These are phyloP conservation scores for Tipula confusa DNA, from an alignment of 2,888 invertebrate genomes.

Conservation along the genomic window DNA sequence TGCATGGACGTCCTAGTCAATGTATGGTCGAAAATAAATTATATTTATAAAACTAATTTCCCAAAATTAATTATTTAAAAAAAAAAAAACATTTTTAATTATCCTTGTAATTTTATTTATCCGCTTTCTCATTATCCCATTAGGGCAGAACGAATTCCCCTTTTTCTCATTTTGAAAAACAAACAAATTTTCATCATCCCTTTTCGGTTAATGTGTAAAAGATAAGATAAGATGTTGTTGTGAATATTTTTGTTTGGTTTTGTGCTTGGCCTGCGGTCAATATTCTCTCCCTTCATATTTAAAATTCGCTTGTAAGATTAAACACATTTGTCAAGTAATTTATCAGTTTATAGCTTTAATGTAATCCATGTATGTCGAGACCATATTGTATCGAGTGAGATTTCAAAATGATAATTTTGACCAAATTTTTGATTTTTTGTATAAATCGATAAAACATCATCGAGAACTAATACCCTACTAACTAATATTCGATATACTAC, in stretches of 20 bases:
- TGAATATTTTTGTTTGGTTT: background rate
- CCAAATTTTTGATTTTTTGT: background rate
- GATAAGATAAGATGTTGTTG: background rate
- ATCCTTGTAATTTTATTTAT: background rate
- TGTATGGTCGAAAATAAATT: background rate
- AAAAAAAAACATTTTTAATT: background rate
- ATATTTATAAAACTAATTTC: background rate
- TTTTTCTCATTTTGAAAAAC: background rate
- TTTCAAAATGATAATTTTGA: background rate
- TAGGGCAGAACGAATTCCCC: background rate
- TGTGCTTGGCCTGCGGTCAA: background rate
- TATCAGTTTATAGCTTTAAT: background rate
- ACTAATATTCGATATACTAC: background rate
- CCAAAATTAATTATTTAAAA: background rate
- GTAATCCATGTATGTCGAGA: background rate
- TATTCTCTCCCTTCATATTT: background rate
- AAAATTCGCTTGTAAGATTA: background rate
- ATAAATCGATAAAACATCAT: constrained; percentile 3
- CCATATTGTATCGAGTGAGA: background rate
- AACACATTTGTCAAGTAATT: background rate
- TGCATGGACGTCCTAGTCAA: too few species aligned
- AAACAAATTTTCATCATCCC: background rate
- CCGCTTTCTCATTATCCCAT: background rate
- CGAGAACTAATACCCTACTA: constrained; percentile 7
- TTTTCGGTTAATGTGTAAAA: background rate